These are phyloP conservation scores for Cheracebus regulus DNA, from an alignment of 2,797 vertebrate genomes.

Conservation along the genomic window DNA sequence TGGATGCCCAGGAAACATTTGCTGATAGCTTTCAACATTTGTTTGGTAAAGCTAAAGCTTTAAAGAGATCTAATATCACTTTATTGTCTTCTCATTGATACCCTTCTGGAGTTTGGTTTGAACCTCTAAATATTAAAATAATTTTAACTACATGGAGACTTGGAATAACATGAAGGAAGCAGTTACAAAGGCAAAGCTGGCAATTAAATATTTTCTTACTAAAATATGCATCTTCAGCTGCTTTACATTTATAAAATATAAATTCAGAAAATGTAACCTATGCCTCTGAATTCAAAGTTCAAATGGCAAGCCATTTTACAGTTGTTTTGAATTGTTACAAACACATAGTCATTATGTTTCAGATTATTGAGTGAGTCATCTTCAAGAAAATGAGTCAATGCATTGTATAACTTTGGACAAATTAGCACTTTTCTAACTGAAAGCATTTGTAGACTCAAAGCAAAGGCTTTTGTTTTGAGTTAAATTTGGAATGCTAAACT, in stretches of 20 bases:
- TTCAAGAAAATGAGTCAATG: conserved; percentile 83
- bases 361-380: conserved; percentile 83
- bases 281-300: conserved; percentile 53
- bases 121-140: conserved; percentile 52
- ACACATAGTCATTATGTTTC: conserved; percentile 80
- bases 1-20: neutral
- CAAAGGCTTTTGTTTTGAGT: conserved; percentile 83
- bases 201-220: conserved; percentile 42
- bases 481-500: conserved; percentile 82
- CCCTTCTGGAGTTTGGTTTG: conserved; percentile 13
- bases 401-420: conserved; percentile 85
- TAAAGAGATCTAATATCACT: neutral
- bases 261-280: conserved; percentile 67
- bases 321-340: conserved; percentile 70
- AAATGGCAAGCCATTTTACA: conserved; percentile 69
- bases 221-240: conserved; percentile 43
- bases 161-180: conserved; percentile 18
- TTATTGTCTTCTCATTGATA: conserved; percentile 43
- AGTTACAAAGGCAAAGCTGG: conserved; percentile 37
- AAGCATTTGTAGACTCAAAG: conserved; percentile 83
- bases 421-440: conserved; percentile 85
- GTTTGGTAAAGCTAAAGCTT: conserved; percentile 14
- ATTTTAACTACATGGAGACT: neutral
- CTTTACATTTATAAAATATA: conserved; percentile 61
- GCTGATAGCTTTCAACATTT: conserved; percentile 12